These are phyloP conservation scores for Heliconius hortense DNA, from an alignment of 2,888 invertebrate species.

Conservation along the genomic window DNA sequence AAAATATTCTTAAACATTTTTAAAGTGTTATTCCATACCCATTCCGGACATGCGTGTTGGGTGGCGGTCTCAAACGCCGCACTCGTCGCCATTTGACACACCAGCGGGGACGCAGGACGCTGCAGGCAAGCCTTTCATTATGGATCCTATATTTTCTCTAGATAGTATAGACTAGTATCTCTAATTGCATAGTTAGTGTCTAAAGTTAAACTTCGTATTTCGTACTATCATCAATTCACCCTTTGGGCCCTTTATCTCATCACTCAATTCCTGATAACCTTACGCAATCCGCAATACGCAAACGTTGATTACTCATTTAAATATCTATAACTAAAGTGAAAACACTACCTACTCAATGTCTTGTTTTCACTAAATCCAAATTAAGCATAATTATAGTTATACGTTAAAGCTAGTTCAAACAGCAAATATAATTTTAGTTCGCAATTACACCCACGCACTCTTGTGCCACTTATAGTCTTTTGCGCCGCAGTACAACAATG, in stretches of 20 bases:
- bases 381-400: conserved; percentile 8
- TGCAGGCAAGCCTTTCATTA: too few species aligned
- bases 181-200: background rate
- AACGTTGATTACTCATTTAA: background rate
- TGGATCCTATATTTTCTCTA: too few species aligned
- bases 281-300: too few species aligned
- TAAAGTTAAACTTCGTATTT: background rate
- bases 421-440: conserved; percentile 15
- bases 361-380: background rate
- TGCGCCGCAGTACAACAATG: conserved; percentile 12
- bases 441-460: conserved; percentile 17
- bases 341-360: background rate
- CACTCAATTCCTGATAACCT: background rate
- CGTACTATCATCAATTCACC: background rate
- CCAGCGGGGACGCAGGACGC: too few species aligned
- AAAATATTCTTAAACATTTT: too few species aligned
- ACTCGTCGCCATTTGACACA: too few species aligned
- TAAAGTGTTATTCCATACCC: too few species aligned
- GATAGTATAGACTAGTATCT: too few species aligned
- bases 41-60: too few species aligned
- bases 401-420: conserved; percentile 5
- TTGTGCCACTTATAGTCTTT: conserved; percentile 18
- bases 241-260: background rate
- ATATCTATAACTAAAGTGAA: conserved; percentile 5
- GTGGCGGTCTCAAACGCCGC: too few species aligned